These are phyloP conservation scores for Acanthurus lineatus DNA, from an alignment of 2,797 vertebrate species.

Conservation along the genomic window DNA sequence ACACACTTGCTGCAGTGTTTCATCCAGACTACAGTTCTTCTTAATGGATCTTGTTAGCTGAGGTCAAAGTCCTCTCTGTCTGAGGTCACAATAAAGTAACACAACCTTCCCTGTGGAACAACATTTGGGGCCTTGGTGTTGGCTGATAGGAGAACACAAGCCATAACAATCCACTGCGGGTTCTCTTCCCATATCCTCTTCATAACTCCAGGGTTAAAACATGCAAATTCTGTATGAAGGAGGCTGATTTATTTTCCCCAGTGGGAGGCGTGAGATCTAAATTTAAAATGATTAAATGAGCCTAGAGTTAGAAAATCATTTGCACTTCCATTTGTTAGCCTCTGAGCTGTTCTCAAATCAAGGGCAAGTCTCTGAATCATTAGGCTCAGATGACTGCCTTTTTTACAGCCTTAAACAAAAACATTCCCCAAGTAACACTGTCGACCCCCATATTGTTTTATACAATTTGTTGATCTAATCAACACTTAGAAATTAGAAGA, in stretches of 20 bases:
- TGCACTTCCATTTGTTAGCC: constrained; percentile 77
- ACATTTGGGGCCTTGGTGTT: constrained; percentile 25
- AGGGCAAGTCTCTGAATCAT: constrained; percentile 79
- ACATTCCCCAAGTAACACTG: constrained; percentile 58
- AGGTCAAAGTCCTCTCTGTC: constrained; percentile 69
- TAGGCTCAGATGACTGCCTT: constrained; percentile 69
- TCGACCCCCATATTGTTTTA: constrained; percentile 45
- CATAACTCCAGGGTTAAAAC: constrained; percentile 68
- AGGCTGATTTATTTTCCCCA: constrained; percentile 75
- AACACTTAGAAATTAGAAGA: constrained; percentile 26
- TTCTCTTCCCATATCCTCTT: constrained; percentile 31
- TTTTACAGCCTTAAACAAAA: constrained; percentile 58
- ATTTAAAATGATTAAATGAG: constrained; percentile 82
- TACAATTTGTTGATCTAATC: constrained; percentile 32
- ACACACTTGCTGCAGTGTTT: constrained; percentile 49
- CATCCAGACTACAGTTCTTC: constrained; percentile 48
- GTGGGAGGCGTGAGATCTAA: constrained; percentile 80
- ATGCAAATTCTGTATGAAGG: constrained; percentile 74
- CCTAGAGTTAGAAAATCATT: constrained; percentile 78
- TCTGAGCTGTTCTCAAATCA: constrained; percentile 79
- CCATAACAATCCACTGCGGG: constrained; percentile 29
- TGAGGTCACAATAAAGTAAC: constrained; percentile 62
- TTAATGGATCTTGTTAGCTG: constrained; percentile 71
- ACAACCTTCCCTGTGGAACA: constrained; percentile 54
- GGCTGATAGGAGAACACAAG: constrained; percentile 50